These are phyloP conservation scores for Saguinus midas DNA, from an alignment of 2,113 vertebrate genomes.

Conservation along the genomic window DNA sequence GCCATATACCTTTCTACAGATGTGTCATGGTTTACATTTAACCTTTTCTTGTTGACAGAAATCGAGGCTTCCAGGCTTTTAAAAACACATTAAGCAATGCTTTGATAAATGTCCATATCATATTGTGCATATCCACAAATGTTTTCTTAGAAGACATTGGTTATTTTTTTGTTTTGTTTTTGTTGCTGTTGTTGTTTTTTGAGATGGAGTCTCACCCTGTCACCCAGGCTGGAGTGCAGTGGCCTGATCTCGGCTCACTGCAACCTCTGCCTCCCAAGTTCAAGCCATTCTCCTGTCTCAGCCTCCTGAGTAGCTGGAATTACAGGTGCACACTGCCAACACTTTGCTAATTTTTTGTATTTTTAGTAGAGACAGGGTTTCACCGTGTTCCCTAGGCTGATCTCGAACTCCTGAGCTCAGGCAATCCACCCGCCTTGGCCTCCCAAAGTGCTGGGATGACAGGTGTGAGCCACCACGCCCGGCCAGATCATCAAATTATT, in stretches of 20 bases:
- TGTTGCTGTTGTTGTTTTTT: background rate
- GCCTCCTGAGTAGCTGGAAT: background rate
- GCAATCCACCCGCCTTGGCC: background rate
- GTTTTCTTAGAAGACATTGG: background rate
- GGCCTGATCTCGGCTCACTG: background rate
- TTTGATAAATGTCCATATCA: background rate
- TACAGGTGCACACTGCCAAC: background rate
- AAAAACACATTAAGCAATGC: background rate
- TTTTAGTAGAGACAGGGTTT: background rate
- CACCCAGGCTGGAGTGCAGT: background rate
- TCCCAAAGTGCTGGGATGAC: background rate
- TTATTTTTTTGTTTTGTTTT: background rate
- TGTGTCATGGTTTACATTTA: background rate
- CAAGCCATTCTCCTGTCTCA: background rate
- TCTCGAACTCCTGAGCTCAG: background rate
- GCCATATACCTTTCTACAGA: background rate
- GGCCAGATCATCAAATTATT: no score
- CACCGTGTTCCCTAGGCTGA: background rate
- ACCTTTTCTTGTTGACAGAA: background rate
- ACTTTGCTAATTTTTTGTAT: background rate
- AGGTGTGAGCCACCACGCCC: accelerated
- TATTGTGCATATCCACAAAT: background rate
- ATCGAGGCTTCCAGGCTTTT: background rate
- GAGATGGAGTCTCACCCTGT: background rate
- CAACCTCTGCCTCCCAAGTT: background rate